Conservation (phyloP, 2,113 vertebrate genomes). For the Phaethon lepturus region DNA sequence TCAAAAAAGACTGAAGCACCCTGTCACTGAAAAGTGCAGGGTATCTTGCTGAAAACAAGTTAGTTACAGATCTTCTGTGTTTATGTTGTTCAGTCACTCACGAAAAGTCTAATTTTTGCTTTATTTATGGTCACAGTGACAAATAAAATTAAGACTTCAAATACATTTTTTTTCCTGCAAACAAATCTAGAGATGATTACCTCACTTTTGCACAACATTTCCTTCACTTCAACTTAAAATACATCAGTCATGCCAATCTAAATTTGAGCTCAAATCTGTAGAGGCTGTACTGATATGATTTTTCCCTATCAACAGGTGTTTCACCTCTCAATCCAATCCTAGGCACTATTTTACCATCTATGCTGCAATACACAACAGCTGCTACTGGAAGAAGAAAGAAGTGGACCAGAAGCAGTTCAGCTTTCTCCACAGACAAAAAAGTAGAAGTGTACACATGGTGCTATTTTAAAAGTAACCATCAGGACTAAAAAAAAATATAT, state of each 20-base stretch:
- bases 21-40: background rate
- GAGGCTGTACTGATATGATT: background rate
- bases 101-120: background rate
- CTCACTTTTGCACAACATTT: background rate
- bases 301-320: background rate
- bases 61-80: background rate
- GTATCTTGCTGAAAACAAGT: background rate
- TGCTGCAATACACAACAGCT: background rate
- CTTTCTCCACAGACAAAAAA: background rate
- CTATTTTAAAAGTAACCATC: background rate
- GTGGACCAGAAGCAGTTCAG: background rate
- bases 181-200: background rate
- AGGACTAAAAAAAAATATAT: background rate
- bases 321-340: background rate
- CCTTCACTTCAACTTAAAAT: background rate
- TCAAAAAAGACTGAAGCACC: background rate
- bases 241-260: background rate
- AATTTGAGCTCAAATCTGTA: background rate
- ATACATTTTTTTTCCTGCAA: background rate
- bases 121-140: background rate
- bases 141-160: background rate
- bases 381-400: background rate
- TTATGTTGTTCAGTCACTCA: background rate
- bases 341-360: background rate
- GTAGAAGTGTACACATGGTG: background rate